These are phyloP conservation scores for Oxystoma pomonae DNA, from an alignment of 2,888 invertebrate species.

Conservation along the genomic window DNA sequence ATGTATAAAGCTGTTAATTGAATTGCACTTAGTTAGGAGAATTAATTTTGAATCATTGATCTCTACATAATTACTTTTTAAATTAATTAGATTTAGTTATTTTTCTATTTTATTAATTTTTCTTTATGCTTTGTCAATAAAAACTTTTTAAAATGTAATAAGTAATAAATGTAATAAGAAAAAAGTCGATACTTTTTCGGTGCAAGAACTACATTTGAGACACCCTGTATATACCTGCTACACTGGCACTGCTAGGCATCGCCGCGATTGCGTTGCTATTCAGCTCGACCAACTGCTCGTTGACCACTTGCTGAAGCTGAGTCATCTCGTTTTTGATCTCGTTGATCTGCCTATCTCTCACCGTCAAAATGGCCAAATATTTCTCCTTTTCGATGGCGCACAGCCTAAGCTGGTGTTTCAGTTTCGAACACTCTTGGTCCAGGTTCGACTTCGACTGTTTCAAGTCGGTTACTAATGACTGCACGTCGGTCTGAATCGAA, in stretches of 20 bases:
- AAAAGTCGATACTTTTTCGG: too few species aligned
- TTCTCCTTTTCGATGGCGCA: slow-evolving; percentile 44
- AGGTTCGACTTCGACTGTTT: slow-evolving; percentile 35
- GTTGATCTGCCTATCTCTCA: slow-evolving; percentile 44
- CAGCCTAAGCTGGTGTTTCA: slow-evolving; percentile 41
- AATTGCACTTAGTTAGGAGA: too few species aligned
- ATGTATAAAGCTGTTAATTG: too few species aligned
- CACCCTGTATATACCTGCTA: too few species aligned
- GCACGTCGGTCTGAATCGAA: slow-evolving; percentile 32
- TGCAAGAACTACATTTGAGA: too few species aligned
- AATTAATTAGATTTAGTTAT: too few species aligned
- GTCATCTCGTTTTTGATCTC: slow-evolving; percentile 45
- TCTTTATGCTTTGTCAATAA: too few species aligned
- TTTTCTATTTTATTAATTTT: too few species aligned
- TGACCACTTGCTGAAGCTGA: slow-evolving; percentile 44
- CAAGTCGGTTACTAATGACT: slow-evolving; percentile 36
- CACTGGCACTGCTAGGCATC: slow-evolving; percentile 9
- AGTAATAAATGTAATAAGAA: too few species aligned
- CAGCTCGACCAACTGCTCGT: slow-evolving; percentile 39
- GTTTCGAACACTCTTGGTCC: slow-evolving; percentile 36
- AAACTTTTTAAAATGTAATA: too few species aligned
- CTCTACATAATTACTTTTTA: too few species aligned
- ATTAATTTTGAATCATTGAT: too few species aligned
- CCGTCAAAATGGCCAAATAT: slow-evolving; percentile 41
- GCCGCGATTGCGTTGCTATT: slow-evolving; percentile 27